Conservation (phyloP, 2,113 vertebrate species). For the Bufo gargarizans region DNA sequence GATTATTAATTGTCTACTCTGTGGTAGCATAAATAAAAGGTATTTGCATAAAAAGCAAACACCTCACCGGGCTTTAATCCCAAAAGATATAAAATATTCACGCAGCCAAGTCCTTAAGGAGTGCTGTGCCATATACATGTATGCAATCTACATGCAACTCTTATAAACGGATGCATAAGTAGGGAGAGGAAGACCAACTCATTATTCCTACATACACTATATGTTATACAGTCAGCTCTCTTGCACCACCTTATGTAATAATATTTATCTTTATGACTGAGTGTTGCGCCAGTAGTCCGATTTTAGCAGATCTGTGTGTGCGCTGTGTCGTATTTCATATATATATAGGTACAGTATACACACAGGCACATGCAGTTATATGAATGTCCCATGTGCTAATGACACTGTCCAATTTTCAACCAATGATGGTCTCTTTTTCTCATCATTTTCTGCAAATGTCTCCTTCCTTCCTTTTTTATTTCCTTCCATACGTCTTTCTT, state of each 20-base stretch:
- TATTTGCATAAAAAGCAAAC: slow-evolving; percentile 20
- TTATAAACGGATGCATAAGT: not conserved
- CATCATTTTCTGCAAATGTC: not conserved
- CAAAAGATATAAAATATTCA: slow-evolving; percentile 31
- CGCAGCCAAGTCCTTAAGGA: not conserved
- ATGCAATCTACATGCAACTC: not conserved
- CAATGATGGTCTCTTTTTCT: no score
- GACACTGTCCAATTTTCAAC: no score
- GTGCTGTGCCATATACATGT: not conserved
- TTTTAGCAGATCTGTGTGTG: not conserved
- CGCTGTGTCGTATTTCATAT: not conserved
- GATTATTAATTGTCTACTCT: not conserved
- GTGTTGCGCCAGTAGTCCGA: not conserved
- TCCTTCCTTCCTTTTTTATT: not conserved
- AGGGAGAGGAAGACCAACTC: not conserved
- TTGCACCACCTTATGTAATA: not conserved
- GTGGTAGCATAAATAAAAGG: not conserved
- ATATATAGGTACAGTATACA: not conserved
- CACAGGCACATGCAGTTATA: not conserved
- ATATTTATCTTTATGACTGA: not conserved
- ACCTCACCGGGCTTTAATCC: slow-evolving; percentile 23
- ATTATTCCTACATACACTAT: not conserved
- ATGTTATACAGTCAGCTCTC: not conserved
- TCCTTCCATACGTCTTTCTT: not conserved
- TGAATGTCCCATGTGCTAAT: not conserved